Base-by-base conservation (phyloP, 2,113 vertebrate genomes). In the Nesoenas mayeri region DNA sequence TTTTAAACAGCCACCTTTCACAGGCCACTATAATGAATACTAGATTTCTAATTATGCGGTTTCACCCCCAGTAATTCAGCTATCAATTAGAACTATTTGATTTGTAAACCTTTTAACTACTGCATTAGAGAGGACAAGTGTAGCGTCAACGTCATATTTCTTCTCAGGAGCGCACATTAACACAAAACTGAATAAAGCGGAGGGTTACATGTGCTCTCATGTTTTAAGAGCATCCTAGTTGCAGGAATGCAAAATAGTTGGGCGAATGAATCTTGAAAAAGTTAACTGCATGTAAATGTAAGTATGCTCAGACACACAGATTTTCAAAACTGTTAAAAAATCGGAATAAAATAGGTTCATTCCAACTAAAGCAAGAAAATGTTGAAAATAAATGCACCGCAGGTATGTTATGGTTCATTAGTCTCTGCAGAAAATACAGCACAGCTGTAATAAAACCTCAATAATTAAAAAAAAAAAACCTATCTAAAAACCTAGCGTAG, bases 171-270 rank as follows among this genome's bases (percentile, higher is more conserved):
- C 26, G 7, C 2, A 25, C 2, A 3, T 3, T 21, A 48, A 40
- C 34, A 34, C 15, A 60, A 36, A 54, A 44, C 3, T 14, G 12
- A 80, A 64, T 34, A 31, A 17, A 51, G 6, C 10, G 31, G n/a
- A 65, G 9, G 12, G 10, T 51, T 47, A 31, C 0, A 2, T 1
- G 11, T 8, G 8, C 5, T 34, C 36, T 51, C 0, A 0, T 28
- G 22, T 11, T 47, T 36, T 32, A 74, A 42, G 50, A 31, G 5
- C 40, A 25, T 11, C 12, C 14, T 2, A 22, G 24, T 4, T 15
- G 11, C 31, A 81, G 9, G 10, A 75, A 75, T 4, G 2, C 14
- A 69, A 83, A 90, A 62, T 7, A 66, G 51, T 0, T 26, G 28
- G 12, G 31, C 19, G 10, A 66, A 22, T 3, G 10, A 60, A 53